phyloP scores from a whole-genome alignment of 2,113 vertebrate genomes.

The Mesembrinibis cayennensis region DNA sequence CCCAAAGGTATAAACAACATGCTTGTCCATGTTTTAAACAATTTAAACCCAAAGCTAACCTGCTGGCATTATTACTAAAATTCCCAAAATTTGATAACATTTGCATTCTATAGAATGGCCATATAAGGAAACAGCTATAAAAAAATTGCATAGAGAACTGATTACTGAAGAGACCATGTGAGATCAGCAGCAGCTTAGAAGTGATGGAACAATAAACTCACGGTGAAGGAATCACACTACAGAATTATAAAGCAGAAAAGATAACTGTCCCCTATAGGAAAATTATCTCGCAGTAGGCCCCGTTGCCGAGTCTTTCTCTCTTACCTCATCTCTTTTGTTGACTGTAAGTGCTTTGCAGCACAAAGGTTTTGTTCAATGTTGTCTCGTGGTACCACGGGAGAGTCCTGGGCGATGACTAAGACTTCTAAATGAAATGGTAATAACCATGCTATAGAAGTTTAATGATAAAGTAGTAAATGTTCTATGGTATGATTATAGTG shows the following conservation, averaged over 20 bases:
- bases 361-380: background rate
- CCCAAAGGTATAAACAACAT: background rate
- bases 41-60: background rate
- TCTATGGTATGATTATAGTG: background rate
- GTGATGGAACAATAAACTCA: background rate
- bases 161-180: background rate
- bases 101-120: background rate
- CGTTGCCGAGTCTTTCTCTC: background rate
- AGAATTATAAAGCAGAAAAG: background rate
- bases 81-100: background rate
- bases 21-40: background rate
- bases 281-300: background rate
- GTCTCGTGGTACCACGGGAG: background rate
- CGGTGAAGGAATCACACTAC: background rate
- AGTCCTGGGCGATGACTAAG: background rate
- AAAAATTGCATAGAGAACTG: background rate
- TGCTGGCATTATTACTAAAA: background rate
- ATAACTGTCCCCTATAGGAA: background rate
- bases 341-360: background rate
- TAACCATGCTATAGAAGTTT: background rate
- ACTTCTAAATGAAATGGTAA: background rate
- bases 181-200: background rate
- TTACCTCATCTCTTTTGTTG: background rate
- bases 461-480: background rate
- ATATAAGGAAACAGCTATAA: background rate